Evolutionary conservation across 2,113 vertebrate genomes (phyloP).

Genomic region (Clinocottus analis): DNA sequence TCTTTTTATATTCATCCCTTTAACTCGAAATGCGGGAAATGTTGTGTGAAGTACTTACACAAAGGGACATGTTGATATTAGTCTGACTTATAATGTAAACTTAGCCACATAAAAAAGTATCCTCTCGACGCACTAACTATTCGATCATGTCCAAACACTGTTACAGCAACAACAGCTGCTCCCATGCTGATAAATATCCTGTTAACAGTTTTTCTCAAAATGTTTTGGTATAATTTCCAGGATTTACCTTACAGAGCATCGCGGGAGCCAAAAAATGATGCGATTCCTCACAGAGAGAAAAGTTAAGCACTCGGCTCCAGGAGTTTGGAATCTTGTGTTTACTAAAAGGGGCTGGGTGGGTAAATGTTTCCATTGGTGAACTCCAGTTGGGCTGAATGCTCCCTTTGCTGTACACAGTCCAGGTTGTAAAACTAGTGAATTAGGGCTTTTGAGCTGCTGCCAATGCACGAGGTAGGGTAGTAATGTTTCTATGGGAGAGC

Average conservation of each 20-base stretch:
- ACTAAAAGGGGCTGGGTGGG: conserved; percentile 57
- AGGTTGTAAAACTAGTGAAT: conserved; percentile 61
- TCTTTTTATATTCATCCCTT: conserved; percentile 15
- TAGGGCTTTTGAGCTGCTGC: conserved; percentile 37
- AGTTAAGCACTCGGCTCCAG: conserved; percentile 20
- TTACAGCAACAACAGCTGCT: conserved; percentile 46
- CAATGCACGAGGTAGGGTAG: conserved; percentile 35
- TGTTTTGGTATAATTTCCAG: conserved; percentile 53
- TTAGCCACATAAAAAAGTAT: conserved; percentile 26
- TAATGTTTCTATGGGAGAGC: conserved; percentile 33
- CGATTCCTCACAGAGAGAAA: conserved; percentile 26
- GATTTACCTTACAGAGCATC: conserved; percentile 39
- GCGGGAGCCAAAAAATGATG: conserved; percentile 14
- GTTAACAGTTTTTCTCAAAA: conserved; percentile 46
- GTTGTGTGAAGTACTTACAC: conserved; percentile 41
- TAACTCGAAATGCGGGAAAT: conserved; percentile 8
- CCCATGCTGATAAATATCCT: conserved; percentile 52
- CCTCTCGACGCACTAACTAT: conserved; percentile 32
- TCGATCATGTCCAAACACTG: conserved; percentile 23
- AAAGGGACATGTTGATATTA: conserved; percentile 37
- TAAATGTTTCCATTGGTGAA: conserved; percentile 73
- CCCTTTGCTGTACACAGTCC: conserved; percentile 56
- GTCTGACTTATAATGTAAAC: conserved; percentile 47
- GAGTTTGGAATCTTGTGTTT: conserved; percentile 64
- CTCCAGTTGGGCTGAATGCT: conserved; percentile 63